Base-by-base conservation (phyloP, 2,797 vertebrate genomes). In the Pangasius mekongensis region DNA sequence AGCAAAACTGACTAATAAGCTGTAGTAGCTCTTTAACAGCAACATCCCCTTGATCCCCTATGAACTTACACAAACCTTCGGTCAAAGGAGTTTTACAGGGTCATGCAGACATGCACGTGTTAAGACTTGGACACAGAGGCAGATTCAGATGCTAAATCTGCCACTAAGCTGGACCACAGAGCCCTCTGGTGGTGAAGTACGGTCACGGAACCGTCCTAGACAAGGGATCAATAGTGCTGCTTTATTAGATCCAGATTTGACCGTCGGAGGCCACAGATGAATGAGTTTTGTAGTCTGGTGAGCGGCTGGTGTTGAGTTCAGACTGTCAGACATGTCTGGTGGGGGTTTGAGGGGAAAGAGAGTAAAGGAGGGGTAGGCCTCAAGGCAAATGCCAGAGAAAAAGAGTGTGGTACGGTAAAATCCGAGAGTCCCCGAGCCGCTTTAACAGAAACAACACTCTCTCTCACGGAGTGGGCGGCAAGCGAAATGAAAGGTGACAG, bases 241-340 rank as follows among this genome's bases (percentile, higher is more conserved):
- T 96, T 97, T 96, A 97, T 97, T 96, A 94, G 94, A 96, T 96
- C 96, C 96, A 97, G 96, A 97, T 96, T 97, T 96, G 95, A 95
- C 94, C 94, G 93, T 95, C 94, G 93, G 94, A 95, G 95, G 94
- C 95, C 95, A 95, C 96, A 96, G 95, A 97, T 97, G 95, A 97
- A 97, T 96, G 96, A 96, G 96, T 96, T 96, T 96, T 95, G 95
- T 96, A 96, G 96, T 96, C 96, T 97, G 95, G 93, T 95, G 95
- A 96, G 94, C 94, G 94, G 95, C 95, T 95, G 95, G 94, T 93
- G 93, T 95, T 90, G 95, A 94, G 96, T 96, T 97, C 96, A 96
- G 94, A 91, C 96, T 96, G 96, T 96, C 96, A 96, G 95, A 96
- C 94, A 93, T 94, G 95, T 96, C 96, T 96, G 95, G 95, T 94